Conservation (phyloP, 2,113 vertebrate species). For the Alethe castanea region DNA sequence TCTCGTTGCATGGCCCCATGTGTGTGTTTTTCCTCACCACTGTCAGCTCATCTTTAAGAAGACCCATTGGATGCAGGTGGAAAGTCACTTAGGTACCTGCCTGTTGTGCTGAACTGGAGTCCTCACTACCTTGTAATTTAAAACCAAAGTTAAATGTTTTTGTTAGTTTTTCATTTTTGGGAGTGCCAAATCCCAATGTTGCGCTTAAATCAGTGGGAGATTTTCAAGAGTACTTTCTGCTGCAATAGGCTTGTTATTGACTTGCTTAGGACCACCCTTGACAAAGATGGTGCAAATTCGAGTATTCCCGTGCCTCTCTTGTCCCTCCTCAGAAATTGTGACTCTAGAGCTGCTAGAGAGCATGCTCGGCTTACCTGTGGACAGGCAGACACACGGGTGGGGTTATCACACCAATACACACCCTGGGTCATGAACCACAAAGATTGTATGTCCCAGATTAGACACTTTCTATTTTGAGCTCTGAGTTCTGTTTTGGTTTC, state of each 20-base stretch:
- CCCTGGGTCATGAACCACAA: neutral
- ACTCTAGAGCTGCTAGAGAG: rapidly evolving
- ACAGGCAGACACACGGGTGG: neutral
- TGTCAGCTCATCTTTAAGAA: neutral
- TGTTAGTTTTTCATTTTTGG: neutral
- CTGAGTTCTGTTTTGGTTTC: neutral
- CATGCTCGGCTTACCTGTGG: neutral
- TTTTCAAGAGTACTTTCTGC: neutral
- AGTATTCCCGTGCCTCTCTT: neutral
- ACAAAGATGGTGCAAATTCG: neutral
- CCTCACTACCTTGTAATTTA: rapidly evolving
- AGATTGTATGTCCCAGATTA: rapidly evolving
- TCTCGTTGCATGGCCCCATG: rapidly evolving
- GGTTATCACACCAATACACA: neutral
- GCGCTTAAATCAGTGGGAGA: neutral
- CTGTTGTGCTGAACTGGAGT: rapidly evolving
- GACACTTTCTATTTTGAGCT: neutral
- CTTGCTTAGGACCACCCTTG: neutral
- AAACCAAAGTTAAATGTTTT: neutral
- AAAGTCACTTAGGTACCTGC: neutral
- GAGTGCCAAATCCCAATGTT: neutral
- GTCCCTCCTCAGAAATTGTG: neutral
- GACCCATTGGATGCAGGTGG: neutral
- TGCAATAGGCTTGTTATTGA: neutral
- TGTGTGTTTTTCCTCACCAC: neutral